phyloP scores from a whole-genome alignment of 2,797 vertebrate species.

The Aeoliscus strigatus region DNA sequence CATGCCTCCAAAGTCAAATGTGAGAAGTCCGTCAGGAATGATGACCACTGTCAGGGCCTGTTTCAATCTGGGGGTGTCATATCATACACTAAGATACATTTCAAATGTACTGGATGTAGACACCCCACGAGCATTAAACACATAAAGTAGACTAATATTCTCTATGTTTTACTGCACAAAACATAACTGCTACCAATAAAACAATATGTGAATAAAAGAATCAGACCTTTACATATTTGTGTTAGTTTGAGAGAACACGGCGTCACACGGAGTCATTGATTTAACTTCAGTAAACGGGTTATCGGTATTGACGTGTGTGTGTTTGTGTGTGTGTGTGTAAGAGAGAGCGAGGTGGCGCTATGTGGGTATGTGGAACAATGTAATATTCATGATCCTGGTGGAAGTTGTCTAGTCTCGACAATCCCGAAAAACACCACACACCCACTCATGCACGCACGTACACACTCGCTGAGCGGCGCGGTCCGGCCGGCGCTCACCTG shows the following conservation, averaged over 20 bases:
- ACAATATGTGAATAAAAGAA: too few relatives aligned
- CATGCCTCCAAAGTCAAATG: conserved; percentile 73
- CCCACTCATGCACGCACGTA: conserved; percentile 18
- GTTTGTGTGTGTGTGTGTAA: conserved; percentile 14
- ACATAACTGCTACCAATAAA: too few relatives aligned
- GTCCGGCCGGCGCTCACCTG: conserved; percentile 70
- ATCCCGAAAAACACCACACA: conserved; percentile 53
- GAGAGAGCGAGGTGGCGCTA: conserved; percentile 39
- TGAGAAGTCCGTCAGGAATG: conserved; percentile 46
- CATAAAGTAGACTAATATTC: too few relatives aligned
- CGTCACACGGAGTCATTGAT: not conserved
- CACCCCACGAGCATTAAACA: too few relatives aligned
- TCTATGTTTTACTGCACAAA: too few relatives aligned
- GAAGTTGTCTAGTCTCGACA: conserved; percentile 64
- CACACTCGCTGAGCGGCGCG: conserved; percentile 31
- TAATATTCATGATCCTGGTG: conserved; percentile 76
- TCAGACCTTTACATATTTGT: too few relatives aligned
- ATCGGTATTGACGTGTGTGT: conserved; percentile 1
- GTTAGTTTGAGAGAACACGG: too few relatives aligned
- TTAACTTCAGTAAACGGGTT: not conserved
- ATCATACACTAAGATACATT: not conserved
- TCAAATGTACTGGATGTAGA: too few relatives aligned
- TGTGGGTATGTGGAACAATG: conserved; percentile 57
- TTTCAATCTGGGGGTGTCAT: conserved; percentile 9
- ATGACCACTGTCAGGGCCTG: conserved; percentile 13